Percentiles rank a stretch among this genome's conserved stretches.
Evolutionary conservation across 2,888 invertebrate genomes (phyloP).

Genomic region (Halocaridina rubra): DNA sequence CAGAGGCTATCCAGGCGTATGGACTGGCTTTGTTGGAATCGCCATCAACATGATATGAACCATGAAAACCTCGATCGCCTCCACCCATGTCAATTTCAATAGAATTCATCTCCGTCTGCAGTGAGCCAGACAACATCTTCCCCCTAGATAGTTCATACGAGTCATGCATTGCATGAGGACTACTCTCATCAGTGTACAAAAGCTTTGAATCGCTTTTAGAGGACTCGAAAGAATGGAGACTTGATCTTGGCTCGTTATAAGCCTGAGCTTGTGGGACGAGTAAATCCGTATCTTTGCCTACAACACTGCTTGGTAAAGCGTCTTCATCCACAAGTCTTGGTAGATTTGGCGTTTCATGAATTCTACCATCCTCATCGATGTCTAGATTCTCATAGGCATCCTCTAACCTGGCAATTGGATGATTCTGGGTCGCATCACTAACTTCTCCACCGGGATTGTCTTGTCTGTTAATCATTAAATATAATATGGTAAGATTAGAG

Average conservation of each 20-base stretch:
- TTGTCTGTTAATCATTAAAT: too few species aligned
- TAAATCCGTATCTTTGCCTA: not conserved
- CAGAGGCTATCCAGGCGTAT: slow-evolving; percentile 89
- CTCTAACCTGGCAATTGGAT: slow-evolving; percentile 34
- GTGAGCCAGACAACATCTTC: not conserved
- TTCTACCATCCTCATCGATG: not conserved
- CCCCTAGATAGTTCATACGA: slow-evolving; percentile 26
- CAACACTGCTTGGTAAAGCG: not conserved
- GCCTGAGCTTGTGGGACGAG: slow-evolving; percentile 39
- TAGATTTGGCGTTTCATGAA: slow-evolving; percentile 37
- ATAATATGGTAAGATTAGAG: too few species aligned
- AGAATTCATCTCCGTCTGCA: slow-evolving; percentile 14
- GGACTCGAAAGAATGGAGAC: slow-evolving; percentile 37
- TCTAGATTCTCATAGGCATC: slow-evolving; percentile 27
- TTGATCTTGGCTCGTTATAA: slow-evolving; percentile 42
- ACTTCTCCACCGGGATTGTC: slow-evolving; percentile 39
- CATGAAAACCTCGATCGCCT: slow-evolving; percentile 36
- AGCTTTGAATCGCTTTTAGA: slow-evolving; percentile 18
- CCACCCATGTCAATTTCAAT: slow-evolving; percentile 11
- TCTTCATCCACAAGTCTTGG: slow-evolving; percentile 26
- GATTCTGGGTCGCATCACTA: slow-evolving; percentile 38
- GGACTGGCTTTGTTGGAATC: slow-evolving; percentile 77
- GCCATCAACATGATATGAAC: slow-evolving; percentile 10
- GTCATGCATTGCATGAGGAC: slow-evolving; percentile 24
- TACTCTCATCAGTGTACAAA: slow-evolving; percentile 29